These are phyloP conservation scores for Poeciliopsis gracilis DNA, from an alignment of 2,797 vertebrate genomes.

Conservation along the genomic window DNA sequence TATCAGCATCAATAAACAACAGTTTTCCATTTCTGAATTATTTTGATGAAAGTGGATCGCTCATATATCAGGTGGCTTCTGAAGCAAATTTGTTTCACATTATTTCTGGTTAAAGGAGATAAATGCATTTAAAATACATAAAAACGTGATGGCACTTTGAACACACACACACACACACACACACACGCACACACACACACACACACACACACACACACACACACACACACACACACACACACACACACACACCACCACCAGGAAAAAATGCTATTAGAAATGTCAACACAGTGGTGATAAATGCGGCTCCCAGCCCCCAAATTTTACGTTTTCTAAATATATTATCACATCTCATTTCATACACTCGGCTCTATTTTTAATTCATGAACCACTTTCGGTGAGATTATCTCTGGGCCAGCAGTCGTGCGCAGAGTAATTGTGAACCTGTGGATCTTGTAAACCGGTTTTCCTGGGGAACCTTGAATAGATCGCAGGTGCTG, in stretches of 20 bases:
- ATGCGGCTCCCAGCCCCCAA: slow-evolving; percentile 9
- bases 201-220: too few relatives aligned
- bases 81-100: not conserved
- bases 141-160: not conserved
- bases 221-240: not conserved
- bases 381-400: slow-evolving; percentile 65
- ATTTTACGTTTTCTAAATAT: slow-evolving; percentile 44
- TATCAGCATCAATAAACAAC: not conserved
- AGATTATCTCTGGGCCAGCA: slow-evolving; percentile 70
- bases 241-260: not conserved
- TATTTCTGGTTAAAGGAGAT: not conserved
- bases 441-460: slow-evolving; percentile 65
- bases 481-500: slow-evolving; percentile 74
- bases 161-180: not conserved
- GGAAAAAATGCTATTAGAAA: not conserved
- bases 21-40: not conserved
- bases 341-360: slow-evolving; percentile 44
- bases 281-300: slow-evolving; percentile 4
- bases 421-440: slow-evolving; percentile 60
- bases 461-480: slow-evolving; percentile 58
- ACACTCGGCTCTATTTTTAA: slow-evolving; percentile 63
- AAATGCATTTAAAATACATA: not conserved
- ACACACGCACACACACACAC: not conserved
- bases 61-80: not conserved
- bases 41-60: not conserved